Evolutionary conservation across 2,797 vertebrate species (phyloP), one percentile per base, ranked within the genome.

Genomic region (Ambastaia sidthimunki): DNA sequence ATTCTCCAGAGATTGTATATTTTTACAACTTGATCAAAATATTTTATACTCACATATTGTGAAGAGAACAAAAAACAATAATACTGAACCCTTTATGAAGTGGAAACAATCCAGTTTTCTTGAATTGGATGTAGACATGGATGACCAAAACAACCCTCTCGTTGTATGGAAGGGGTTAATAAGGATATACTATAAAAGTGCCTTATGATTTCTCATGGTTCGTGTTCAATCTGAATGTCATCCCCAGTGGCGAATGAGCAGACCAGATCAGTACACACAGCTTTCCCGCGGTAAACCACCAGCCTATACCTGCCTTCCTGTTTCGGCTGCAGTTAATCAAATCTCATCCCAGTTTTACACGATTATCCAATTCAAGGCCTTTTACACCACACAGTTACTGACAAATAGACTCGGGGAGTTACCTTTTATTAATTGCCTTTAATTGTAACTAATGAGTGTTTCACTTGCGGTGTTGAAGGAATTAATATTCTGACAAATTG

Each of bases 111-210:
- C 80, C 71, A 85, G 93, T 95, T 96, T 95, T 87, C 93, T 93
- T 93, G 92, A 93, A 92, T 93, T 94, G 93, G 93, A 94, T 93
- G 93, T 94, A 94, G 91, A 95, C 93, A 92, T 92, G 94, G 93
- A 94, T 94, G 95, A 96, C 95, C 96, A 96, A 96, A 96, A 95
- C 93, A 94, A 93, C 94, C 94, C 94, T 94, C 93, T 92, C 89
- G 93, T 92, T 94, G 91, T 91, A 90, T 92, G 92, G 93, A 94
- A 50, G 68, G 60, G 74, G 74, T 94, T 93, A 94, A 95, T 94
- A 93, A 91, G 80, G 71, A 83, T 80, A 94, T 93, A 94, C 93
- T 91, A 93, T 92, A 25, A 90, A 96, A 96, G 96, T 96, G 96
- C 96, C 95, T 96, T 96, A 95, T 88, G 60, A 71, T 75, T 25